These are phyloP conservation scores for Volucella inanis DNA, from an alignment of 2,888 invertebrate species.

Conservation along the genomic window DNA sequence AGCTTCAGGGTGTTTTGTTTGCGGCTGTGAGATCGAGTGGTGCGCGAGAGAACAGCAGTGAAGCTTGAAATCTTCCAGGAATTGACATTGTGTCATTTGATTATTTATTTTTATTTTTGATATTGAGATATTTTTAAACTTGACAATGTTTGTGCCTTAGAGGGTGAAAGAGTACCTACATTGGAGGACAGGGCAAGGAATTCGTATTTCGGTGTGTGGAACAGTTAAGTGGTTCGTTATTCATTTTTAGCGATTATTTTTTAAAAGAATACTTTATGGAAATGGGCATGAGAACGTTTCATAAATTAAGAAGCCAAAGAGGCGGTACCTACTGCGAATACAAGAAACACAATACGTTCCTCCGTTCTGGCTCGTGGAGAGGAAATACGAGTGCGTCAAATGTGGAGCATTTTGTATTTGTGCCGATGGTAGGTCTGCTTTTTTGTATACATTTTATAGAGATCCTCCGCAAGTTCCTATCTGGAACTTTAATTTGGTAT, in stretches of 20 bases:
- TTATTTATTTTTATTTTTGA: constrained; percentile 10
- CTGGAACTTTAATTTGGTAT: too few relatives aligned
- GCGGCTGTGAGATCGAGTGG: constrained; percentile 3
- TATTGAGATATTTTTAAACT: constrained; percentile 61
- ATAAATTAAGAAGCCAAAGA: constrained; percentile 42
- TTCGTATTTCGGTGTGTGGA: constrained; percentile 4
- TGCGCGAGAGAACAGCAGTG: constrained; percentile 17
- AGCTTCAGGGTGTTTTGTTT: constrained; percentile 39
- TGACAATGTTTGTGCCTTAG: constrained; percentile 47
- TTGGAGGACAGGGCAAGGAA: constrained; percentile 1
- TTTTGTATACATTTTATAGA: too few relatives aligned
- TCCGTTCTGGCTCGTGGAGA: too few relatives aligned
- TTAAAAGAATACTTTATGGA: constrained; percentile 40
- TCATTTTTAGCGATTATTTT: constrained; percentile 18
- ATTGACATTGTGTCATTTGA: constrained; percentile 68
- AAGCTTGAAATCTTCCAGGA: constrained; percentile 67
- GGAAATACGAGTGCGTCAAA: too few relatives aligned
- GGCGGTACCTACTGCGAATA: too few relatives aligned
- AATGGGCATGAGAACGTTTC: constrained; percentile 45
- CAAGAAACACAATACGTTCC: too few relatives aligned
- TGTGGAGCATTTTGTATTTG: too few relatives aligned
- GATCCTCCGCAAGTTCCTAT: too few relatives aligned
- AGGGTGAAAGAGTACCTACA: neutral
- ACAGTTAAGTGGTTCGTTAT: constrained; percentile 59
- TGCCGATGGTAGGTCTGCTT: too few relatives aligned